Conservation (phyloP, 2,888 invertebrate species). For the Andrena bucephala region DNA sequence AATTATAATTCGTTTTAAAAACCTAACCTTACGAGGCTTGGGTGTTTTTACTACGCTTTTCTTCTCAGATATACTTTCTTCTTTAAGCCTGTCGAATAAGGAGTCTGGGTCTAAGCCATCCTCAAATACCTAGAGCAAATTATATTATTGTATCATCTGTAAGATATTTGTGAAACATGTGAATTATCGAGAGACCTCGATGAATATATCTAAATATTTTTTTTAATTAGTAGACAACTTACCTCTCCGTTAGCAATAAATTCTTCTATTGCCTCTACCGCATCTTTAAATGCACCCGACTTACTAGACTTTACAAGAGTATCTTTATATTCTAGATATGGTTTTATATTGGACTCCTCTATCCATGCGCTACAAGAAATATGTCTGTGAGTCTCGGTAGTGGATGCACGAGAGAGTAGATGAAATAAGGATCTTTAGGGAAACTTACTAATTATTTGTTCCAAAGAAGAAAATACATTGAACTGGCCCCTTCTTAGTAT, state of each 20-base stretch:
- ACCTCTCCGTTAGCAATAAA: slow-evolving; percentile 91
- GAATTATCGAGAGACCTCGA: not conserved
- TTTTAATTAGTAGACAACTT: slow-evolving; percentile 68
- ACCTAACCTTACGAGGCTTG: slow-evolving; percentile 85
- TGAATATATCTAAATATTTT: slow-evolving; percentile 1
- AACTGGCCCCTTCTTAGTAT: slow-evolving; percentile 89
- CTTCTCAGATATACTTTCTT: slow-evolving; percentile 85
- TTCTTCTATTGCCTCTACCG: slow-evolving; percentile 92
- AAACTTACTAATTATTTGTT: slow-evolving; percentile 96
- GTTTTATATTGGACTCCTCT: slow-evolving; percentile 93
- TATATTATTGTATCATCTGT: slow-evolving; percentile 12
- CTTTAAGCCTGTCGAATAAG: slow-evolving; percentile 90
- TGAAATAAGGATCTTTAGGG: slow-evolving; percentile 38
- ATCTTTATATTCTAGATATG: slow-evolving; percentile 92
- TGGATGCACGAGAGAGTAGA: slow-evolving; percentile 12
- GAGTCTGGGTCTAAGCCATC: slow-evolving; percentile 89
- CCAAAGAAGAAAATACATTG: slow-evolving; percentile 98
- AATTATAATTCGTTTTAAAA: slow-evolving; percentile 20
- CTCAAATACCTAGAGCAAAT: slow-evolving; percentile 83
- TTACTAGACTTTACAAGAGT: slow-evolving; percentile 91
- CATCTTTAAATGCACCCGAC: slow-evolving; percentile 91
- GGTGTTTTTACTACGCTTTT: slow-evolving; percentile 81
- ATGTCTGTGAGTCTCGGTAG: slow-evolving; percentile 30
- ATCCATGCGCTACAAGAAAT: slow-evolving; percentile 92
- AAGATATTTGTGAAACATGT: too few species aligned